These are phyloP conservation scores for Phainopepla nitens DNA, from an alignment of 2,113 vertebrate species.

Conservation along the genomic window DNA sequence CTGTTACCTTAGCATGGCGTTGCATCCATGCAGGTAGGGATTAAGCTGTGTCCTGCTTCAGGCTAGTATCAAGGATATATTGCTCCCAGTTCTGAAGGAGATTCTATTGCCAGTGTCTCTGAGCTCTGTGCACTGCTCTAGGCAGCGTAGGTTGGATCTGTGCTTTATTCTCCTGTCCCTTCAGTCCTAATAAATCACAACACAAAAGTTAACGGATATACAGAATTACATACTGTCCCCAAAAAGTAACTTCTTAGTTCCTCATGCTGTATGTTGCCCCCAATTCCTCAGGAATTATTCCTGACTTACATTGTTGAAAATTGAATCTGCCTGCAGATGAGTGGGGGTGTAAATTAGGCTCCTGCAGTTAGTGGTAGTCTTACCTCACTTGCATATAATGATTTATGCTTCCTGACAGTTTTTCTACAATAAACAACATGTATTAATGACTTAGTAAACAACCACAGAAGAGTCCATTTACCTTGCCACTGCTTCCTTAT, in stretches of 20 bases:
- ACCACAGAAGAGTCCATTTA: not conserved
- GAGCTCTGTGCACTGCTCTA: not conserved
- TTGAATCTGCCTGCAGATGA: not conserved
- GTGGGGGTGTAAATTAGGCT: not conserved
- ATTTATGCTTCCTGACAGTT: not conserved
- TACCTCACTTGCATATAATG: not conserved
- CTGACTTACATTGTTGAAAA: not conserved
- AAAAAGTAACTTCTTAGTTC: not conserved
- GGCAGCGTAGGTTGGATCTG: rapidly evolving
- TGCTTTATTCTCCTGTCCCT: not conserved
- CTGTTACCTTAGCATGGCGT: not conserved
- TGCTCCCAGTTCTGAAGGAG: not conserved
- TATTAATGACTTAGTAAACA: not conserved
- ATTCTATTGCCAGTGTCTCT: not conserved
- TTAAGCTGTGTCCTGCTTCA: not conserved
- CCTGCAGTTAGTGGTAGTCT: not conserved
- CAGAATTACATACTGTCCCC: rapidly evolving
- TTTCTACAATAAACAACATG: not conserved
- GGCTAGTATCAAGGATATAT: not conserved
- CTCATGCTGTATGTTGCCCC: rapidly evolving
- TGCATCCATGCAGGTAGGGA: not conserved
- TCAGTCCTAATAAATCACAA: not conserved
- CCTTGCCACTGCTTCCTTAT: not conserved
- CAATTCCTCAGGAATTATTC: not conserved
- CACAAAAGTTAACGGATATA: not conserved